Conservation (phyloP, 2,113 vertebrate species). For the Cepphus grylle region DNA sequence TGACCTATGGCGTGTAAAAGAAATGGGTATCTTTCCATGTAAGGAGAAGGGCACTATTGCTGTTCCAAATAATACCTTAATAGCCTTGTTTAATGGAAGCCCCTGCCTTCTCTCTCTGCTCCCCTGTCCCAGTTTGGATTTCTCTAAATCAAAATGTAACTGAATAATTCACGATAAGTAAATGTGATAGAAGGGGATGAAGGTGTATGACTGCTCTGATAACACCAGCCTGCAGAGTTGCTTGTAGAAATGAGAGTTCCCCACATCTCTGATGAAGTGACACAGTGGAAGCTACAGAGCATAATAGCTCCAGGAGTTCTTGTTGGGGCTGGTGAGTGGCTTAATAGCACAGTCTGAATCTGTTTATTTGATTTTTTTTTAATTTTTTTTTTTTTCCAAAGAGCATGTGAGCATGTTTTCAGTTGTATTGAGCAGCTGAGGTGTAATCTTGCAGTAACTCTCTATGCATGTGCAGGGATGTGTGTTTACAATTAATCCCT, state of each 20-base stretch:
- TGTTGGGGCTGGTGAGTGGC: neutral
- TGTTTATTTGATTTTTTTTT: neutral
- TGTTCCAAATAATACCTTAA: neutral
- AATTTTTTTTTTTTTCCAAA: neutral
- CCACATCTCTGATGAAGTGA: neutral
- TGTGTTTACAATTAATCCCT: neutral
- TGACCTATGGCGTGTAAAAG: neutral
- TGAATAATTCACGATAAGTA: neutral
- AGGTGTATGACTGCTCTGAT: neutral
- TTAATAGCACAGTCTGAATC: neutral
- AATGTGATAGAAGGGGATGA: neutral
- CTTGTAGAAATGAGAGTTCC: neutral
- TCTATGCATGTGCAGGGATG: neutral
- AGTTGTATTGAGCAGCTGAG: neutral
- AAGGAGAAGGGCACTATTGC: neutral
- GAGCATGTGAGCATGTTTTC: rapidly evolving
- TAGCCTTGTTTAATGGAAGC: neutral
- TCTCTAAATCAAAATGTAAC: neutral
- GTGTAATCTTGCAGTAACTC: neutral
- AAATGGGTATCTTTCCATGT: neutral
- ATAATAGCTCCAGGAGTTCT: neutral
- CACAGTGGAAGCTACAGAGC: neutral
- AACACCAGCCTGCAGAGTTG: neutral
- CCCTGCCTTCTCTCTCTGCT: neutral
- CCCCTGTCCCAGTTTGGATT: neutral